Conservation (phyloP, 2,888 invertebrate species). For the Argyresthia albistria region DNA sequence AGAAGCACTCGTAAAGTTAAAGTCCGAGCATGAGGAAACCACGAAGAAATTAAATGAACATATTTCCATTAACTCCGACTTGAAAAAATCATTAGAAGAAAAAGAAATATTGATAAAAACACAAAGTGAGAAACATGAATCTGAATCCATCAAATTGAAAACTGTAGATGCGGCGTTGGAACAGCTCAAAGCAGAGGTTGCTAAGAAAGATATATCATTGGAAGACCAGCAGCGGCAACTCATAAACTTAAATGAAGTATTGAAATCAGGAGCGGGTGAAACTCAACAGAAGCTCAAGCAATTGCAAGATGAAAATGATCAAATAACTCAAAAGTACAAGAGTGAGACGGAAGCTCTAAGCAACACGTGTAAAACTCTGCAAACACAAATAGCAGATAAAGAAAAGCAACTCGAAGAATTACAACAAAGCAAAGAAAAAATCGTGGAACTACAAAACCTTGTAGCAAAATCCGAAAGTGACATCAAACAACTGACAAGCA, state of each 20-base stretch:
- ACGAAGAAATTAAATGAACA: constrained; percentile 36
- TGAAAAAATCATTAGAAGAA: constrained; percentile 38
- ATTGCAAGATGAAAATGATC: constrained; percentile 43
- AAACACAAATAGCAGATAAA: constrained; percentile 37
- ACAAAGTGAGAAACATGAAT: constrained; percentile 33
- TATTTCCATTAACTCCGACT: constrained; percentile 22
- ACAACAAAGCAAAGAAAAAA: constrained; percentile 43
- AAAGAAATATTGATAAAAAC: constrained; percentile 42
- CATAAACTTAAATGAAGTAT: constrained; percentile 31
- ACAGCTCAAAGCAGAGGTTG: constrained; percentile 33
- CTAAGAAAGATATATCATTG: constrained; percentile 29
- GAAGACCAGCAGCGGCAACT: constrained; percentile 40
- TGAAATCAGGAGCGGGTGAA: constrained; percentile 38
- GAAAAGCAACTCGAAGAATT: constrained; percentile 44
- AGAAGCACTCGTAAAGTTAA: constrained; percentile 34
- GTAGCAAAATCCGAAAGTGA: constrained; percentile 55
- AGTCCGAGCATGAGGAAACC: constrained; percentile 29
- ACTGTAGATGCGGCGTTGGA: constrained; percentile 35
- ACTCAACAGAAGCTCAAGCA: constrained; percentile 36
- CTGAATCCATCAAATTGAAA: constrained; percentile 32
- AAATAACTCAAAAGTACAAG: constrained; percentile 42
- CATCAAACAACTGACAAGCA: constrained; percentile 52
- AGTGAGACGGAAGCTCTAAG: constrained; percentile 50
- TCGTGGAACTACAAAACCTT: constrained; percentile 48
- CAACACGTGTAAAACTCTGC: constrained; percentile 35